Base-by-base conservation (phyloP, 2,797 vertebrate genomes). In the Betta splendens region DNA sequence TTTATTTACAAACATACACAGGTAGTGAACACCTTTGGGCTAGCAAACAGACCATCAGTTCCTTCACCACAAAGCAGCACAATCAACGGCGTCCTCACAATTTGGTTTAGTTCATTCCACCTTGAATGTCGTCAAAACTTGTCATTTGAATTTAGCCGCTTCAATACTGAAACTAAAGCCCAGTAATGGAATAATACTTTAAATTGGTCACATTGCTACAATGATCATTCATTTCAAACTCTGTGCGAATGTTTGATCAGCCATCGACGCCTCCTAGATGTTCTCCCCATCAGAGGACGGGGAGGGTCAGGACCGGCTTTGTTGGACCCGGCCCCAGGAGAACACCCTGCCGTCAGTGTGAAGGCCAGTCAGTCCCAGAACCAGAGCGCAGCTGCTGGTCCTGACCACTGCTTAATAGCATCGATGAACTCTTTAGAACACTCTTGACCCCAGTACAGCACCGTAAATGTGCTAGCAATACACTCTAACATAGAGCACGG, bases 401-500 rank as follows among this genome's bases (percentile, higher is more conserved):
- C 44, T 42, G 49, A 66, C 71, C 60, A 47, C 53, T 59, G 65
- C 39, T 69, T 39, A 46, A 69, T 77, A 67, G 77, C 73, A 35
- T 76, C 48, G 70, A 65, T 64, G 64, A 69, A 38, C 60, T 75
- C 48, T 40, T 45, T 43, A 47, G 17, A 57, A 39, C 61, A 56
- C 37, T 54, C 55, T 64, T 45, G 58, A 56, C 55, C 72, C 75
- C 60, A 50, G 69, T 85, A 85, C 36, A 95, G 96, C 98, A 98
- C 95, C 68, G 77, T 83, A 90, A 96, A 94, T 57, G 95, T 96
- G 96, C 96, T 85, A 72, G 90, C 75, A 82, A 94, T 72, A 92
- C 91, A 96, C 97, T 99, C 98, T 99, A 99, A 99, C 94, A 92
- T 98, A 99, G 97, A 98, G 97, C 92, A 98, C 91, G 76, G 87